Percentiles rank a stretch among this genome's conserved stretches.
These are phyloP conservation scores for Drosophila saltans DNA, from an alignment of 1,140 invertebrate genomes.

Conservation along the genomic window DNA sequence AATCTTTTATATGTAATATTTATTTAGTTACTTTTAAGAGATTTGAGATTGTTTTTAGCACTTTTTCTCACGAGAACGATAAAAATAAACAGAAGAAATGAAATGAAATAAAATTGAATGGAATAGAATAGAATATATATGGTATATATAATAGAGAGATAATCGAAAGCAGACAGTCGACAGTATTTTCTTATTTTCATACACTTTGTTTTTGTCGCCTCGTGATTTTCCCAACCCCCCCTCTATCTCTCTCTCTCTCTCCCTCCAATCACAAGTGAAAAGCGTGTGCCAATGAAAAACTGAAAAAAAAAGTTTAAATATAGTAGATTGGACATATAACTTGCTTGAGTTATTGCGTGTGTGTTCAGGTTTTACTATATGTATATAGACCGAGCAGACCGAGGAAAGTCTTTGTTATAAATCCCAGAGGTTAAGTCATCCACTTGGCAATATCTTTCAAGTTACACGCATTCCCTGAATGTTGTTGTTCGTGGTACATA, in stretches of 20 bases:
- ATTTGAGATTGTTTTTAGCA: conserved; percentile 61
- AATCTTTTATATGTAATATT: conserved; percentile 3
- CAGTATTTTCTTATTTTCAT: conserved; percentile 5
- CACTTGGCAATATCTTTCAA: neutral
- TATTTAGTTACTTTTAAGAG: conserved; percentile 39
- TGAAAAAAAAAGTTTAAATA: conserved; percentile 50
- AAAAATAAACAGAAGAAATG: conserved; percentile 69
- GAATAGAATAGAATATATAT: neutral
- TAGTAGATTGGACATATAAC: conserved; percentile 25
- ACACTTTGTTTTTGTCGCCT: conserved; percentile 18
- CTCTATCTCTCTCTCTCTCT: neutral
- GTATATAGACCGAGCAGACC: neutral
- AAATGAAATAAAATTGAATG: conserved; percentile 26
- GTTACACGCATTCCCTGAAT: conserved; percentile 9
- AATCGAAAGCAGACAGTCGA: neutral
- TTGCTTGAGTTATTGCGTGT: conserved; percentile 10
- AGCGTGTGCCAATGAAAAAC: conserved; percentile 44
- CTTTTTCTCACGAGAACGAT: conserved; percentile 54
- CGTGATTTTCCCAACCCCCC: neutral
- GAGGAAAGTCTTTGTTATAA: conserved; percentile 3
- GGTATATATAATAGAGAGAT: neutral
- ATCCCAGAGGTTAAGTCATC: neutral
- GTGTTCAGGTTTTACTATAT: neutral
- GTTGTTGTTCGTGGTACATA: neutral
- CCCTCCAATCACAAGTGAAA: neutral